A percentile compares a stretch with the other conserved stretches of the same genome.
Conservation (phyloP, 2,113 vertebrate species). For the Vicugna pacos region DNA sequence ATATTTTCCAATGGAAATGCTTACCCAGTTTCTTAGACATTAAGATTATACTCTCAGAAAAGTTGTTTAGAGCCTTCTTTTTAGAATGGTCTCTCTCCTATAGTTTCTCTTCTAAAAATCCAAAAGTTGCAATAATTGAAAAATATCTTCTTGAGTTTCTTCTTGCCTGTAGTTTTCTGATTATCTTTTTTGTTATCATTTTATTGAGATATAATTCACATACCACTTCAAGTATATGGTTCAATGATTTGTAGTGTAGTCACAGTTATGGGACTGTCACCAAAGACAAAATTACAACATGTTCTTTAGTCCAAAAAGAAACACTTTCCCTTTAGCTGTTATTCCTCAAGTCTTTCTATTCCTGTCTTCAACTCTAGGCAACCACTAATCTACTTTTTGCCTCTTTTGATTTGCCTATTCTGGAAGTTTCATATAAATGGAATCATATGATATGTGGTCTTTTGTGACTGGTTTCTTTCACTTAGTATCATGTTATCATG, state of each 20-base stretch:
- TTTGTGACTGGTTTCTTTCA: background rate
- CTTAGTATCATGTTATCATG: background rate
- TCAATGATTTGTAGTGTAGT: background rate
- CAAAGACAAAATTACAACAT: background rate
- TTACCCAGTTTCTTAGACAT: background rate
- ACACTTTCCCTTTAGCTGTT: background rate
- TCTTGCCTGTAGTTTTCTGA: background rate
- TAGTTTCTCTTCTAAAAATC: background rate
- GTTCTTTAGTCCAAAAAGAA: background rate
- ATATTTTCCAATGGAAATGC: background rate
- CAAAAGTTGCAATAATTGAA: background rate
- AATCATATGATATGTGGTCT: background rate
- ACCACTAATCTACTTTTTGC: background rate
- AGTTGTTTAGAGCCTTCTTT: background rate
- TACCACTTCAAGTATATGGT: background rate
- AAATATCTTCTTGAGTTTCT: background rate
- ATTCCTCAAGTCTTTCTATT: background rate
- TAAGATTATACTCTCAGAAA: background rate
- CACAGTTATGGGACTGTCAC: background rate
- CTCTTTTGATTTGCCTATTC: background rate
- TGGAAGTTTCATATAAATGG: background rate
- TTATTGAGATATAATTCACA: background rate
- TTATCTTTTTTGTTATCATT: background rate
- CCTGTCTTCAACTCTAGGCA: too few relatives aligned
- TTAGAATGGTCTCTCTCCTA: background rate